Evolutionary conservation across 35 echinoderm and acorn worm genomes (phyloP).

Genomic region (Acanthaster planci): DNA sequence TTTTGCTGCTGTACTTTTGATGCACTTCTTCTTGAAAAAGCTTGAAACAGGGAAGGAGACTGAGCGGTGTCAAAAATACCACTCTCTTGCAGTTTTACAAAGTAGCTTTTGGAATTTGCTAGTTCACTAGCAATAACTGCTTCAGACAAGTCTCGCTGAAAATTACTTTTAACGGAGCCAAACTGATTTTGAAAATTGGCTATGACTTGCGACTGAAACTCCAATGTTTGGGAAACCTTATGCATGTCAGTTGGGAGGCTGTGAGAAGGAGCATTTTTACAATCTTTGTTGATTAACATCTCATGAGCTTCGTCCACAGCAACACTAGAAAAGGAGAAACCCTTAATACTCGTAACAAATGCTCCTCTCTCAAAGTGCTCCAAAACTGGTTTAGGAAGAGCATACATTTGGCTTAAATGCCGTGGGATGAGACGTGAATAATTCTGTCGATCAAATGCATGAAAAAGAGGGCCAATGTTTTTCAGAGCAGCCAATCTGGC

Average conservation of each 20-base stretch:
- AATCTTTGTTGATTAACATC: constrained; percentile 69
- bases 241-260: constrained; percentile 36
- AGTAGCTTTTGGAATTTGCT: constrained; percentile 41
- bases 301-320: constrained; percentile 67
- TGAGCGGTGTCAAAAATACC: constrained; percentile 6
- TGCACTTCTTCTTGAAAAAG: constrained; percentile 20
- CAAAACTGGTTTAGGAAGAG: constrained; percentile 31
- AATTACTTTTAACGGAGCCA: not conserved
- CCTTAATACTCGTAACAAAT: constrained; percentile 58
- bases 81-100: not conserved
- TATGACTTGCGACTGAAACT: constrained; percentile 40
- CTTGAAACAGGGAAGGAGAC: constrained; percentile 15
- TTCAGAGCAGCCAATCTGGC: constrained; percentile 64
- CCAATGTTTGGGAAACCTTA: constrained; percentile 35
- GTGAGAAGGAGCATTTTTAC: constrained; percentile 33
- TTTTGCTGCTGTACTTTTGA: constrained; percentile 27
- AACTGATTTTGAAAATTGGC: constrained; percentile 41
- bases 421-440: constrained; percentile 57
- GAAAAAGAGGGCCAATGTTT: constrained; percentile 50
- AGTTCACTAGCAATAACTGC: constrained; percentile 50
- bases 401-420: constrained; percentile 54
- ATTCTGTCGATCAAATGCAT: constrained; percentile 66
- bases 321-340: constrained; percentile 48
- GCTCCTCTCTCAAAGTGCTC: constrained; percentile 62
- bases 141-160: constrained; percentile 35